phyloP scores from a whole-genome alignment of 2,797 vertebrate genomes.

The Falco biarmicus region DNA sequence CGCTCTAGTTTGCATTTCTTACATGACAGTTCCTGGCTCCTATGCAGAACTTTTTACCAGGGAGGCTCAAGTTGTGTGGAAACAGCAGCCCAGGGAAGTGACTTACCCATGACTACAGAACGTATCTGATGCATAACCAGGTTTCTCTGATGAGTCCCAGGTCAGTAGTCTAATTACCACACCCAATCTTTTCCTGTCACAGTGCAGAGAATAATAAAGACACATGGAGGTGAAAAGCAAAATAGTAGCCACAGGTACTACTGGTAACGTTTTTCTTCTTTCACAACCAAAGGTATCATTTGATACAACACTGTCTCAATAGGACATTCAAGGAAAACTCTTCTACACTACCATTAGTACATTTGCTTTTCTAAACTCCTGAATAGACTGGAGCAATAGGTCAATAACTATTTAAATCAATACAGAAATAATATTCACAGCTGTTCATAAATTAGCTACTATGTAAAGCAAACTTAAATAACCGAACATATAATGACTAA shows the following conservation, averaged over 20 bases:
- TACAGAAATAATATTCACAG: background rate
- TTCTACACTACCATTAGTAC: background rate
- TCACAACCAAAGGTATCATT: background rate
- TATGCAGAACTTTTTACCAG: background rate
- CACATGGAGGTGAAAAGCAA: background rate
- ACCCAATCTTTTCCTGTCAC: slow-evolving; percentile 40
- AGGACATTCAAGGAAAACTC: background rate
- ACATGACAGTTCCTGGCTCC: background rate
- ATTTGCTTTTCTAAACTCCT: background rate
- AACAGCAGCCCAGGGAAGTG: background rate
- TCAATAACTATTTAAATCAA: background rate
- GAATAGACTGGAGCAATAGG: background rate
- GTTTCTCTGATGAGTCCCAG: slow-evolving; percentile 22
- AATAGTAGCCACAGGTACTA: slow-evolving; percentile 20
- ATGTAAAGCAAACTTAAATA: background rate
- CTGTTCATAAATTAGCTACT: background rate
- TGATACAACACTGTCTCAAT: background rate
- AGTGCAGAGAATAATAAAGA: background rate
- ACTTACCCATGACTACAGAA: background rate
- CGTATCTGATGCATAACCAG: background rate
- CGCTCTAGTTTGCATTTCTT: background rate
- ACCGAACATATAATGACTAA: background rate
- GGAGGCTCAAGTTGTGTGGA: background rate
- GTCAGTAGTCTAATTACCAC: slow-evolving; percentile 37
- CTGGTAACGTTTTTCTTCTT: background rate